Conservation (phyloP, 30 jellyfish, hydroid and myxozoan species). For the Clytia hemisphaerica region DNA sequence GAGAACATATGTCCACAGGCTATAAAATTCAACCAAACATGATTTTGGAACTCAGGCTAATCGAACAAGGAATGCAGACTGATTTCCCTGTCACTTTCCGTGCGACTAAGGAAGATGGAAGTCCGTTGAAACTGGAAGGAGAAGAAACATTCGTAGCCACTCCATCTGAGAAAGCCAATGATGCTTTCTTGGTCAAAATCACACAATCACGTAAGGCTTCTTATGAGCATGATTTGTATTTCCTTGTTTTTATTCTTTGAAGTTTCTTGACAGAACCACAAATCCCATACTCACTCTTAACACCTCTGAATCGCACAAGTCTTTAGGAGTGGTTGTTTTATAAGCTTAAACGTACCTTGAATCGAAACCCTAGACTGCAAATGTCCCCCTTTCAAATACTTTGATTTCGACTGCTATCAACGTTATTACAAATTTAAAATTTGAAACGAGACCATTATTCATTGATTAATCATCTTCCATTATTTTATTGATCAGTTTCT, state of each 20-base stretch:
- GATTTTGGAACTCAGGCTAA: slow-evolving; percentile 79
- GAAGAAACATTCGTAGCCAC: slow-evolving; percentile 77
- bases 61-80: slow-evolving; percentile 96
- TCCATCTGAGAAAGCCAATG: slow-evolving; percentile 78
- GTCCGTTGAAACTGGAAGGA: slow-evolving; percentile 55
- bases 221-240: neutral
- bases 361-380: too few relatives aligned
- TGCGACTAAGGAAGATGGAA: slow-evolving; percentile 61
- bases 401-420: too few relatives aligned
- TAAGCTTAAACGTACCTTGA: too few relatives aligned
- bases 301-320: too few relatives aligned
- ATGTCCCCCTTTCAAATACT: too few relatives aligned
- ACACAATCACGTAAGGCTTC: slow-evolving; percentile 71
- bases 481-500: slow-evolving; percentile 46
- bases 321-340: too few relatives aligned
- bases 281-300: too few relatives aligned
- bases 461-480: too few relatives aligned
- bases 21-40: slow-evolving; percentile 86
- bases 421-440: too few relatives aligned
- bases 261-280: neutral
- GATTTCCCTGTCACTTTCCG: slow-evolving; percentile 89
- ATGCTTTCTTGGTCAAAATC: slow-evolving; percentile 65
- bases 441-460: too few relatives aligned
- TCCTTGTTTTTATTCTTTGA: neutral
- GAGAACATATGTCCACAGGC: slow-evolving; percentile 83